Evolutionary conservation across 2,113 vertebrate genomes (phyloP), one percentile per base, ranked within the genome.

Genomic region (Alethe castanea): DNA sequence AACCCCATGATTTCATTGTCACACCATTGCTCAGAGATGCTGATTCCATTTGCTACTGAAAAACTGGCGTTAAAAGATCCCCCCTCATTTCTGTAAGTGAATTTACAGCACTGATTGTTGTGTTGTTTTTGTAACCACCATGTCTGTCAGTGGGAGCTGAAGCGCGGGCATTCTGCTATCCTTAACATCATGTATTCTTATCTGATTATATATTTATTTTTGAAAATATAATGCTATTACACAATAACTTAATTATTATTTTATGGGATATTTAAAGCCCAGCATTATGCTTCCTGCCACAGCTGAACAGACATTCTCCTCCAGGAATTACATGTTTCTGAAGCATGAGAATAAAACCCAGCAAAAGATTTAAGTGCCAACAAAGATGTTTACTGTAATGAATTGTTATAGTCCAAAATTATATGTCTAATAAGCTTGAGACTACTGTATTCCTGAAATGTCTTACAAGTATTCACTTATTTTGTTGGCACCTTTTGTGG

Each of bases 171-270:
- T 83, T 79, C 66, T 88, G 71, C 92, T 92, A 1, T 66, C 52
- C 76, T 73, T 50, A 88, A 38, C 19, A 61, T 64, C 9, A 14
- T 48, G 70, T 40, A 14, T 82, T 90, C 65, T 87, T 61, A 94
- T 87, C 88, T 44, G 85, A 90, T 96, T 91, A 85, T 31, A 25
- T 81, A 71, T 87, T 60, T 92, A 78, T 71, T 86, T 91, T 38
- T 42, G 72, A 83, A 33, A 86, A 79, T 64, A 48, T 90, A 95
- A 95, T 93, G 60, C 24, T 42, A 85, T 94, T 90, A 77, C 13
- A 26, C 54, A 82, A 35, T 94, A 93, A 94, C 42, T 60, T 69
- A 50, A 88, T 94, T 88, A 91, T 70, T 93, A 79, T 90, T 94
- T 92, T 52, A 83, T 38, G 65, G 38, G 67, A 44, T 95, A 73